Conservation (phyloP, 1,140 invertebrate species). For the Camponotus floridanus region DNA sequence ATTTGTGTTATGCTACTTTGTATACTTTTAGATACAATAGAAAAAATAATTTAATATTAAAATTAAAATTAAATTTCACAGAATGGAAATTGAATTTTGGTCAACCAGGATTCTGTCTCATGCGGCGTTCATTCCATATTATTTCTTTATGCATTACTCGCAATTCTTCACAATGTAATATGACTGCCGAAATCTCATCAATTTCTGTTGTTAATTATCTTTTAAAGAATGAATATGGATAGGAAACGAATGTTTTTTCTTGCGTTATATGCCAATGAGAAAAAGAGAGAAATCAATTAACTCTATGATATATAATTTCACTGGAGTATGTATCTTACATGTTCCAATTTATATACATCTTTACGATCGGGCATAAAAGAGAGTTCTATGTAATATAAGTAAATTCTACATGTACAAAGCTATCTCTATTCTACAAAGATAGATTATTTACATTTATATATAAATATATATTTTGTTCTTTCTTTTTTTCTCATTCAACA, state of each 20-base stretch:
- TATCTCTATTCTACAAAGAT: slow-evolving; percentile 42
- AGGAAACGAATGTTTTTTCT: slow-evolving; percentile 15
- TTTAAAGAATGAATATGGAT: background rate
- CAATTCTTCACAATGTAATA: background rate
- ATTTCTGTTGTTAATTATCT: background rate
- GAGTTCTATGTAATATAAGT: slow-evolving; percentile 56
- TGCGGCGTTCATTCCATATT: slow-evolving; percentile 21
- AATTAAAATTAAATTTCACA: background rate
- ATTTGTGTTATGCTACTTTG: background rate
- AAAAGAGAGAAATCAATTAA: slow-evolving; percentile 4
- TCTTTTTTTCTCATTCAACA: slow-evolving; percentile 49
- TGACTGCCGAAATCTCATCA: slow-evolving; percentile 1
- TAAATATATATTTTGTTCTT: slow-evolving; percentile 41
- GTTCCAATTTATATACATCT: slow-evolving; percentile 24
- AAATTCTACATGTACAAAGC: slow-evolving; percentile 59
- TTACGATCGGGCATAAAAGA: slow-evolving; percentile 15
- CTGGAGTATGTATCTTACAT: background rate
- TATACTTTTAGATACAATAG: background rate
- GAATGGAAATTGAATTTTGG: slow-evolving; percentile 4
- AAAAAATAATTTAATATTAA: background rate
- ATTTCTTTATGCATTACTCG: slow-evolving; percentile 14
- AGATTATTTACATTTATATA: slow-evolving; percentile 43
- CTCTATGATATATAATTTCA: slow-evolving; percentile 30
- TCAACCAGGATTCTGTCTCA: background rate
- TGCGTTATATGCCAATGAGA: background rate